Conservation (phyloP, 1,140 invertebrate species). For the Drosophila nebulosa region DNA sequence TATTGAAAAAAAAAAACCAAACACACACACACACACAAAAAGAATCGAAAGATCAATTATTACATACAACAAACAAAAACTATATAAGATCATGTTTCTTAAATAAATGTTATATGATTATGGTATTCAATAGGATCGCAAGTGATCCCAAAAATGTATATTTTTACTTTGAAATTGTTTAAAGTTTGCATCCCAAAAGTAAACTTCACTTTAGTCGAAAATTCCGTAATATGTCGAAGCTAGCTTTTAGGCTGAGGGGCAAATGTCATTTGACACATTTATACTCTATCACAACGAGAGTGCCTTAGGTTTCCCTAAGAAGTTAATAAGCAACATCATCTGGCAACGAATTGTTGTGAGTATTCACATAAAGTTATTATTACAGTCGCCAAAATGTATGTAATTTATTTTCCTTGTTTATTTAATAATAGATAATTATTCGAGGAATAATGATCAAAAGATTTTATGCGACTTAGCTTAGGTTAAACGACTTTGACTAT, state of each 20-base stretch:
- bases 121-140: slow-evolving; percentile 32
- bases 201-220: neutral
- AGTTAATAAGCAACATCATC: neutral
- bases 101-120: slow-evolving; percentile 55
- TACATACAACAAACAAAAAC: slow-evolving; percentile 30
- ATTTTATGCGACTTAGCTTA: no score
- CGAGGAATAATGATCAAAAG: no score
- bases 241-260: slow-evolving; percentile 27
- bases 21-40: slow-evolving; percentile 27
- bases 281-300: no score
- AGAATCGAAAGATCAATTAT: no score
- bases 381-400: no score
- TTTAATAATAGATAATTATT: no score
- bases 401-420: no score
- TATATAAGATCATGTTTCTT: slow-evolving; percentile 45
- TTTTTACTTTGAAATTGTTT: neutral
- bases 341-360: neutral
- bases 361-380: neutral
- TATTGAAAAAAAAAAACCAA: slow-evolving; percentile 39
- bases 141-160: slow-evolving; percentile 7
- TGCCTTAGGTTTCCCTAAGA: neutral
- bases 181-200: slow-evolving; percentile 23
- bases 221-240: neutral
- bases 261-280: neutral
- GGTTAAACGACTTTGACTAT: no score